Conservation (phyloP, 2,113 vertebrate species). For the Cranoglanis bouderius region DNA sequence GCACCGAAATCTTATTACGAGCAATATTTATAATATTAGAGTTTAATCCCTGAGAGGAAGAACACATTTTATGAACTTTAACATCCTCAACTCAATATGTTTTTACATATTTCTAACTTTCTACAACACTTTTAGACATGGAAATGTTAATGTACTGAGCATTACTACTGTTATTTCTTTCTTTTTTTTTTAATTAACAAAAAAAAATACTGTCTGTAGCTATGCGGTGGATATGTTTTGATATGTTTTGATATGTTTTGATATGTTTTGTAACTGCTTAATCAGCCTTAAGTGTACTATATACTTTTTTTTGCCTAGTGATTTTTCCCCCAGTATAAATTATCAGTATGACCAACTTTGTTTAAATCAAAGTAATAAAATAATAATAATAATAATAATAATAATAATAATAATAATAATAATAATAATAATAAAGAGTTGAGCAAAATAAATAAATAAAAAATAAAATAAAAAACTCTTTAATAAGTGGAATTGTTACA, state of each 20-base stretch:
- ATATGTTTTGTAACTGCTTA: too few relatives aligned
- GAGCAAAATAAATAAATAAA: neutral
- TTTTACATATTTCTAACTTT: neutral
- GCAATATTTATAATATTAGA: conserved; percentile 24
- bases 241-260: too few relatives aligned
- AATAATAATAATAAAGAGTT: neutral
- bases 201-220: too few relatives aligned
- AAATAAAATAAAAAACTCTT: neutral
- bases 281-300: neutral
- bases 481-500: neutral
- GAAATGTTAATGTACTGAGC: too few relatives aligned
- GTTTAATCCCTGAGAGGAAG: neutral
- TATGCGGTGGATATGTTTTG: neutral
- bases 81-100: neutral
- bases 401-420: conserved; percentile 1
- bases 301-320: neutral
- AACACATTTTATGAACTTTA: conserved; percentile 25
- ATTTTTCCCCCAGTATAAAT: neutral
- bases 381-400: neutral
- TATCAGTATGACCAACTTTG: neutral
- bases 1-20: neutral
- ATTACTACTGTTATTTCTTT: neutral
- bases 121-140: neutral
- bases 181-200: too few relatives aligned
- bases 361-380: neutral